Evolutionary conservation across 1,140 invertebrate species (phyloP), one percentile per base, ranked within the genome.

Genomic region (Maconellicoccus hirsutus): DNA sequence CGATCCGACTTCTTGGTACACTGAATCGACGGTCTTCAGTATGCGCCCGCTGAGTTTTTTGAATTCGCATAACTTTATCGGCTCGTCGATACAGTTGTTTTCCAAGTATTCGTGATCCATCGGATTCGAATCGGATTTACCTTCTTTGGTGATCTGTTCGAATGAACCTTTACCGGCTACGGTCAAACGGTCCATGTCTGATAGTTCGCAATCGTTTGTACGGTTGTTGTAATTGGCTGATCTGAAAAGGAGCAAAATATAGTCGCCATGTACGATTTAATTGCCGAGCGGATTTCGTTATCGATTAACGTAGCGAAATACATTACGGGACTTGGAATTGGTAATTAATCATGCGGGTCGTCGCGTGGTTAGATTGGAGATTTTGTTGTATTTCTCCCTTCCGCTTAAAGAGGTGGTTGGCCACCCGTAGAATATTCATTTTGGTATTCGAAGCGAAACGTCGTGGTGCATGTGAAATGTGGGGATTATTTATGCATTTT

Each of bases 1-100:
- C 2, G 87, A 91, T 19, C 87, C 87, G 0, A 94, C 88, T 75
- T 94, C 91, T 81, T 93, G 90, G 77, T 92, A 94, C 6, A 96
- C 93, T 1, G 92, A 92, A 76, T 96, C 93, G 1, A 96, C 93
- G 0, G 94, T 96, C 80, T 96, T 96, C 29, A 96, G 80, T 74
- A 96, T 95, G 71, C 90, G 85, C 0, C 92, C 92, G 27, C 84
- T 85, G 74, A 94, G 82, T 75, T 92, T 92, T 78, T 93, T 92
- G 81, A 96, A 96, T 78, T 96, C 92, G 80, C 94, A 96, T 59
- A 96, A 81, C 79, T 93, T 93, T 16, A 90, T 89, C 1, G 92
- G 91, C 77, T 93, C 91, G 74, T 92, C 89, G 10, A 92, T 89
- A 78, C 92, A 95, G 79, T 94, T 92, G 78, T 93, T 93, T 77